Base-by-base conservation (phyloP, 2,888 invertebrate species). In the Caenorhabditis afra region DNA sequence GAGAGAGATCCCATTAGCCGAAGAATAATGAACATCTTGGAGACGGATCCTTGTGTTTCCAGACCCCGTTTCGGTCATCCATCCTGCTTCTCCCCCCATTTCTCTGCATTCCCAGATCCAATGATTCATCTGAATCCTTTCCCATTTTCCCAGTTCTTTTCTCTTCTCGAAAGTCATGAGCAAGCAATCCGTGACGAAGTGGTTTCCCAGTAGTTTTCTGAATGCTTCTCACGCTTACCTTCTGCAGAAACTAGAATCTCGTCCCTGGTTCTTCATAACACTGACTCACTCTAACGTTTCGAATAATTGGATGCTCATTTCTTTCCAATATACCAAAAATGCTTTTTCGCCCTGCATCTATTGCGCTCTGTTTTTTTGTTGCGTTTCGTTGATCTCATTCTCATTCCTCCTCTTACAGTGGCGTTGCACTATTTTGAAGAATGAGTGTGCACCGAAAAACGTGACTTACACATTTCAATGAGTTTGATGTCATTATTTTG, bases 1-100 rank as follows among this genome's bases (percentile, higher is more conserved):
- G 39, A 37, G 49, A 61, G 47, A 22, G 39, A 71, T 71, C 57
- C 71, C 61, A 70, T 70, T 70, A 70, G 70, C 61, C 55, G 23
- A 64, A 64, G 50, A 64, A 73, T 50, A 73, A 73, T 58, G 64
- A 64, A 64, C 64, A 50, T 64, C 52, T 22, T 29, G 35, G 57
- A 45, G 47, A 41, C 16, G 29, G 29, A 29, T 29, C n/a, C n/a
- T n/a, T n/a, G n/a, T n/a, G n/a, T n/a, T n/a, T n/a, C 4, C 7
- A 29, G 29, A 23, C 14, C 41, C 22, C 49, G 16, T 18, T 44
- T 57, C 16, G 41, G 41, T 16, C 39, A 23, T 23, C 47, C 49
- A 29, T 53, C 23, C 23, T 47, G 41, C 29, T 20, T 35, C 18
- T 55, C 2, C 29, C 16, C n/a, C 55, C 20, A 23, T 49, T 47